phyloP scores from a whole-genome alignment of 2,888 invertebrate species.

The Tachystola acroxantha region DNA sequence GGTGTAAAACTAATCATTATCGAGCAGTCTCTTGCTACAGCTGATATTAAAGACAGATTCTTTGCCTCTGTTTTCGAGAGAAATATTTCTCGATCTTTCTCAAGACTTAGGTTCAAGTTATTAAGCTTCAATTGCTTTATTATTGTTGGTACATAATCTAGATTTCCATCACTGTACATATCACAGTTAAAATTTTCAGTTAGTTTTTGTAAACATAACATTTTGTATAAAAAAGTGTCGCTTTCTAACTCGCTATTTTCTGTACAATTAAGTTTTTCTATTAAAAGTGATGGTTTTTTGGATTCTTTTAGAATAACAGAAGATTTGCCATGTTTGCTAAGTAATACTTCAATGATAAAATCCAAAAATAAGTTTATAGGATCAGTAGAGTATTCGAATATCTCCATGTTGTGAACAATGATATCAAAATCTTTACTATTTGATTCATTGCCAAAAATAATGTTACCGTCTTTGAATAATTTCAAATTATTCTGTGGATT shows the following conservation, averaged over 20 bases:
- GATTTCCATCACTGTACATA: conserved; percentile 15
- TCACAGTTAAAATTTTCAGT: conserved; percentile 27
- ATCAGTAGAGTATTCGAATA: conserved; percentile 26
- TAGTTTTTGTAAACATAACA: conserved; percentile 48
- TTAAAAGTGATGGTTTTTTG: conserved; percentile 5
- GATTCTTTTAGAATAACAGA: conserved; percentile 17
- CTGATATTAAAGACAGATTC: conserved; percentile 72
- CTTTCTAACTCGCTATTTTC: conserved; percentile 20
- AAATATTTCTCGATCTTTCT: conserved; percentile 30
- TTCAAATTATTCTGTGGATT: conserved; percentile 83
- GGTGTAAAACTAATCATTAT: conserved; percentile 79
- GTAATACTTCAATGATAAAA: conserved; percentile 46
- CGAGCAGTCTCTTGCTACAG: conserved; percentile 84
- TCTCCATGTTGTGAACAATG: conserved; percentile 26
- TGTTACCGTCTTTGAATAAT: conserved; percentile 67
- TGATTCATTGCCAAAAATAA: conserved; percentile 44
- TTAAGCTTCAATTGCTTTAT: conserved; percentile 28
- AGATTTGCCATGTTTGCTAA: conserved; percentile 20
- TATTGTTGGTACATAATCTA: conserved; percentile 40
- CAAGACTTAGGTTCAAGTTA: conserved; percentile 30
- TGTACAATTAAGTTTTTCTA: conserved; percentile 22
- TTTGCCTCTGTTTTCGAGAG: conserved; percentile 24
- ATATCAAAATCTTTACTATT: conserved; percentile 23
- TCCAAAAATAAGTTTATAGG: conserved; percentile 36
- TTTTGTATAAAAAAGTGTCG: conserved; percentile 35